Evolutionary conservation across 2,888 invertebrate species (phyloP), one percentile per base, ranked within the genome.

Genomic region (Lasioglossum calceatum): DNA sequence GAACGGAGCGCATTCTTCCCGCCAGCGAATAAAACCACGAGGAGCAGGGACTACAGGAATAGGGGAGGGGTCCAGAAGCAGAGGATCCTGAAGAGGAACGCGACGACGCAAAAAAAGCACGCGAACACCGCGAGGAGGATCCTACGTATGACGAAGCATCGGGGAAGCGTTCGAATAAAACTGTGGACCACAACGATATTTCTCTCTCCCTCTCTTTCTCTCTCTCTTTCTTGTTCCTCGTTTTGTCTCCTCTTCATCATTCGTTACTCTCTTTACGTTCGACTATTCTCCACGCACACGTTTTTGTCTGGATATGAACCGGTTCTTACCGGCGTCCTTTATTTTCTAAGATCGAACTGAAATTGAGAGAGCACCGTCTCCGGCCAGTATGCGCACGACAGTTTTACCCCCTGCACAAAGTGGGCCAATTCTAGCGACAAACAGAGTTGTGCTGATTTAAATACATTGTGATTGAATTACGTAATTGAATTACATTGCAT

Each of bases 1-100:
- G 92, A 90, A 75, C 89, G 88, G 86, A 82, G 88, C 89, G 89
- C 91, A 93, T 92, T 90, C 92, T 90, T 93, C 86, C 81, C 77
- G 83, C 81, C 84, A 67, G 50, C 82, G 83, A 91, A 91, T 88
- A 91, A 91, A 82, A 91, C 85, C 82, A 91, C 81, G 82, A 74
- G 79, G 81, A 79, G 85, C 76, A 47, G 81, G 76, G 72, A 81
- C 83, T 77, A 77, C 71, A 70, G 81, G 67, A 36, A 64, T 16
- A 36, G 32, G 36, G 36, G 67, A 67, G 81, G 74, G 84, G 80
- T 67, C 72, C 81, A 74, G 75, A 80, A 77, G 89, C 77, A 71
- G 82, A 64, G 79, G 87, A 78, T 47, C 74, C 79, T 75, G 81
- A 74, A 75, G 82, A 74, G 72, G 81, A 77, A 58, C 67, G 61